Evolutionary conservation across 2,797 vertebrate species (phyloP).

Genomic region (Characodon lateralis): DNA sequence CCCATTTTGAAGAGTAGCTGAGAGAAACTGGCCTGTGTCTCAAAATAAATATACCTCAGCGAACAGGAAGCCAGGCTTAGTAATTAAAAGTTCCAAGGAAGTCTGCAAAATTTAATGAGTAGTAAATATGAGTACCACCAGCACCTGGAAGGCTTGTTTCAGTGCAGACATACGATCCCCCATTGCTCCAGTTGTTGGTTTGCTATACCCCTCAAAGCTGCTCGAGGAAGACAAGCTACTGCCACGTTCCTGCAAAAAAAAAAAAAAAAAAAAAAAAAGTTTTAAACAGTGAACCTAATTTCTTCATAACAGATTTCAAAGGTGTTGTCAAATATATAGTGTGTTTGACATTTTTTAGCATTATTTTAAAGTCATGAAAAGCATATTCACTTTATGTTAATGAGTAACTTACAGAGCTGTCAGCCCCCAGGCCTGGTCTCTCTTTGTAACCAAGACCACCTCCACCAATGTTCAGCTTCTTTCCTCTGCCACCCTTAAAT

Average conservation of each 20-base stretch:
- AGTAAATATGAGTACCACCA: background rate
- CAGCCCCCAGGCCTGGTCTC: conserved; percentile 92
- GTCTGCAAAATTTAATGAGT: no score
- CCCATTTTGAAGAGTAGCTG: background rate
- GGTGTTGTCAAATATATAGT: background rate
- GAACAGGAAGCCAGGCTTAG: background rate
- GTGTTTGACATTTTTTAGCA: background rate
- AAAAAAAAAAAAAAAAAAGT: background rate
- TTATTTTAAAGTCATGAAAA: background rate
- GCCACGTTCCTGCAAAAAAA: conserved; percentile 83
- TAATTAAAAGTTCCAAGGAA: background rate
- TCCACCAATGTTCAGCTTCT: conserved; percentile 95
- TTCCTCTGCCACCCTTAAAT: conserved; percentile 96
- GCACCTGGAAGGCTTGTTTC: conserved; percentile 97
- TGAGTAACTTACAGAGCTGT: conserved; percentile 87
- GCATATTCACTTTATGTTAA: background rate
- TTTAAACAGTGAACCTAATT: background rate
- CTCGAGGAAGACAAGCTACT: conserved; percentile 79
- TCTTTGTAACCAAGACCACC: conserved; percentile 96
- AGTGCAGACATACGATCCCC: conserved; percentile 96
- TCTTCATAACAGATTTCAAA: background rate
- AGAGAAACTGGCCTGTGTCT: background rate
- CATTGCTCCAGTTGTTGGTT: conserved; percentile 92
- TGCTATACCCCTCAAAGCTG: conserved; percentile 89
- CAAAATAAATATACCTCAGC: background rate